Conservation (phyloP, 2,888 invertebrate species). For the Xylota segnis region DNA sequence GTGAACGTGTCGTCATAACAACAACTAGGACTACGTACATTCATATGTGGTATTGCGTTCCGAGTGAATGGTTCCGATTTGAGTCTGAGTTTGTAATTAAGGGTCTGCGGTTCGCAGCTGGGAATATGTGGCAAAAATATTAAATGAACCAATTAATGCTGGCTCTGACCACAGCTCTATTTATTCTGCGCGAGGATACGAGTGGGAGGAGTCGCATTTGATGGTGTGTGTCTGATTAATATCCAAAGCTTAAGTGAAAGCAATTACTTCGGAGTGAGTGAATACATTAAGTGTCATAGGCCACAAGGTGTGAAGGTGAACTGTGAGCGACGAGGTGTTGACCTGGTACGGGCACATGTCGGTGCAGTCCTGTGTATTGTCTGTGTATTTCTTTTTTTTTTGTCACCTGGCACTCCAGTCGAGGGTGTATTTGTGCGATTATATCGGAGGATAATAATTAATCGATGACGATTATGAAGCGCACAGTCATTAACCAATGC, state of each 20-base stretch:
- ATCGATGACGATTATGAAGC: conserved; percentile 31
- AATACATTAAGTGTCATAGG: conserved; percentile 66
- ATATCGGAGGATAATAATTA: conserved; percentile 42
- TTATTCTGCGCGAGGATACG: background rate
- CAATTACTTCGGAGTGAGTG: conserved; percentile 64
- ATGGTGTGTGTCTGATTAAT: conserved; percentile 56
- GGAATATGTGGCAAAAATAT: conserved; percentile 38
- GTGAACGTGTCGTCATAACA: background rate
- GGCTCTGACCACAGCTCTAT: conserved; percentile 24
- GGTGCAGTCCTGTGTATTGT: conserved; percentile 20
- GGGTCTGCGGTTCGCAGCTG: conserved; percentile 36
- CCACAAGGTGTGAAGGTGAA: conserved; percentile 30
- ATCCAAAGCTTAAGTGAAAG: conserved; percentile 59
- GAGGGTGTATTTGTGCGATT: conserved; percentile 33
- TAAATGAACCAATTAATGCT: conserved; percentile 60
- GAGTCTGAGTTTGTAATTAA: conserved; percentile 47
- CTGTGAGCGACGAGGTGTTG: background rate
- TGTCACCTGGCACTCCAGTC: background rate
- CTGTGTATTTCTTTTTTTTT: conserved; percentile 9
- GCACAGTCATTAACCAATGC: conserved; percentile 38
- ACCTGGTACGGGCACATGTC: conserved; percentile 5
- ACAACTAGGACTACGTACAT: too few relatives aligned
- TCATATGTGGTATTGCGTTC: conserved; percentile 3
- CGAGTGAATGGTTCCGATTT: conserved; percentile 26
- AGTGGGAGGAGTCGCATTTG: conserved; percentile 3